A percentile compares a stretch with the other conserved stretches of the same genome.
phyloP scores from a whole-genome alignment of 2,113 vertebrate genomes.

The Ochotona princeps region DNA sequence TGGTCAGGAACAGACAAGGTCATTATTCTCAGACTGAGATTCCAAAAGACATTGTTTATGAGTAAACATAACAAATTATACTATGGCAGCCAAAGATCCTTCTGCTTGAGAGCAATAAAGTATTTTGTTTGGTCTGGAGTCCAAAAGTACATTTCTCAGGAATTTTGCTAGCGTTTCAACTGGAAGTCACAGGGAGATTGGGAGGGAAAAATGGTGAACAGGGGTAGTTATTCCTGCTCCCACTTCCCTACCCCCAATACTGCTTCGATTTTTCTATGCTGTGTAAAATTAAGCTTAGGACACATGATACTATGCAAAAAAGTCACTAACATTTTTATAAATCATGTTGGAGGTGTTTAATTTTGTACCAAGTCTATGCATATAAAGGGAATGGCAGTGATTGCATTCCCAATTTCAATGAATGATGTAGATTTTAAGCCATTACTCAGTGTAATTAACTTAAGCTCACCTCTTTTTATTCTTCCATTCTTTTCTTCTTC shows the following conservation, averaged over 20 bases:
- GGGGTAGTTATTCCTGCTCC: not conserved
- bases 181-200: not conserved
- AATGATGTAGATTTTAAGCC: not conserved
- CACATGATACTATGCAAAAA: not conserved
- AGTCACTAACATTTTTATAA: not conserved
- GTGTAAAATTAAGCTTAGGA: conserved; percentile 1
- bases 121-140: not conserved
- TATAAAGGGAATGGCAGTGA: not conserved
- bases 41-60: not conserved
- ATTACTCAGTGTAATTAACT: not conserved
- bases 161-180: not conserved
- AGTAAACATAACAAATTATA: not conserved
- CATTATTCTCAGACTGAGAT: not conserved
- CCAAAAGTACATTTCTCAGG: not conserved
- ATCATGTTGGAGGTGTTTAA: not conserved
- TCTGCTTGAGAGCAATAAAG: not conserved
- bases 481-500: conserved; percentile 91
- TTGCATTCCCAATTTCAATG: not conserved
- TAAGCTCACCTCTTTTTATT: conserved; percentile 90
- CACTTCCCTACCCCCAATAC: not conserved
- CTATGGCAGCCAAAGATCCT: not conserved
- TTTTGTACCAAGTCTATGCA: not conserved
- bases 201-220: not conserved
- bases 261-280: not conserved
- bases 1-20: not conserved